Evolutionary conservation across 2,888 invertebrate species (phyloP), one percentile per base, ranked within the genome.

Genomic region (Cremastobaeus sp.): DNA sequence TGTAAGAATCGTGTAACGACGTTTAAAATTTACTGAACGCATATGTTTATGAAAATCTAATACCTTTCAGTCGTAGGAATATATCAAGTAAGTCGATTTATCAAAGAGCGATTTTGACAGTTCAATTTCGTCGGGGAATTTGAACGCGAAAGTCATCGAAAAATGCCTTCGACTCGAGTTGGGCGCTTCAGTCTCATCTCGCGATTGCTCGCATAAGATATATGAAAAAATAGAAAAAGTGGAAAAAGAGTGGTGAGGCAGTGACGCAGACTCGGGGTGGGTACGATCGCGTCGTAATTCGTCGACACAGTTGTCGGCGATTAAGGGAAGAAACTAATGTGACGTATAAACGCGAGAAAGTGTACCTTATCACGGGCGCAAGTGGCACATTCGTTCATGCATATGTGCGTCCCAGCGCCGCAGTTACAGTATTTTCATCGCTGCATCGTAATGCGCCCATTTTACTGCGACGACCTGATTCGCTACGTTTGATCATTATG

Each of bases 101-200:
- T 18, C 45, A 43, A 21, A 25, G 20, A 28, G 5, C 20, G 4
- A 14, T n/a, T 32, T 37, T 37, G 35, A 37, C 25, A 52, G 41
- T 41, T 55, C 18, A 17, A 41, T 55, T 57, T 57, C 14, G 25
- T 43, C 34, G 52, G 21, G n/a, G 17, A 6, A 18, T n/a, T 34
- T 5, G 12, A 54, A 39, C 37, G 64, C 15, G 20, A 48, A 43
- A 28, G 21, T 65, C 70, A 60, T 74, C 74, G 74, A 74, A 74
- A 74, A 9, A 34, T 70, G 70, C 74, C 70, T 74, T 70, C 74
- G 43, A 59, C 59, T 48, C 2, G 50, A 20, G 21, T 45, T 8
- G 5, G 30, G 18, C 6, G 41, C 76, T 75, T 76, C 76, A 71
- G 76, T 50, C 76, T 77, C 77, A 77, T 76, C 78, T 79, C 77